Evolutionary conservation across 37 sponge, comb jelly and placozoan species (phyloP), one percentile per base, ranked within the genome.

Genomic region (Corticium candelabrum): DNA sequence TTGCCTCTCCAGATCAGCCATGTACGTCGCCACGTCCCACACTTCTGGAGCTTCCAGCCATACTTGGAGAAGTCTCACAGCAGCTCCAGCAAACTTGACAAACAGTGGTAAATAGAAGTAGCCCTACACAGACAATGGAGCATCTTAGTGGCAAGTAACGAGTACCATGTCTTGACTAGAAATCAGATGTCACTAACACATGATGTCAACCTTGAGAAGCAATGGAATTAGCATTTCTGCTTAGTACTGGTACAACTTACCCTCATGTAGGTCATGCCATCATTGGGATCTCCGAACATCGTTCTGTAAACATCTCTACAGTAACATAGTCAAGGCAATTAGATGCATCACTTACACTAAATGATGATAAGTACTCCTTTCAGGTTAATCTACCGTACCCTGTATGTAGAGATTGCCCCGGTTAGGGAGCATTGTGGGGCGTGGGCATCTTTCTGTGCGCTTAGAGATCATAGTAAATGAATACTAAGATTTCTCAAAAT

Each of bases 61-160:
- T 32, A 84, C 43, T 34, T 76, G 81, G 3, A 88, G 41, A 30
- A 68, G 39, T 27, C 69, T 56, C 1, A 88, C 81, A 0, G 40
- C 82, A 0, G 85, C 81, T 30, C 89, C 89, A 40, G 89, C 89
- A 78, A 88, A 88, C 80, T 85, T 88, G 11, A 85, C 7, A 41
- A 78, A 85, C 56, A 88, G 67, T 41, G 85, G 89, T 2, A 85
- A 72, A 67, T 83, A 84, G 56, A 85, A 74, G 30, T 85, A 34
- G 0, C 82, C 69, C 89, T 88, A 68, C 0, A 27, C 1, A 38
- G 15, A 40, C 74, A 5, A 11, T 68, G 62, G 21, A 21, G 40
- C 71, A 30, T 31, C 1, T 41, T 1, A 37, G 37, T 41, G 73
- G 34, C 7, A 29, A 41, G 3, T 75, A 3, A 3, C 31, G 29